A percentile compares a stretch with the other conserved stretches of the same genome.
Conservation (phyloP, 1,140 invertebrate genomes). For the Chironomus tepperi region DNA sequence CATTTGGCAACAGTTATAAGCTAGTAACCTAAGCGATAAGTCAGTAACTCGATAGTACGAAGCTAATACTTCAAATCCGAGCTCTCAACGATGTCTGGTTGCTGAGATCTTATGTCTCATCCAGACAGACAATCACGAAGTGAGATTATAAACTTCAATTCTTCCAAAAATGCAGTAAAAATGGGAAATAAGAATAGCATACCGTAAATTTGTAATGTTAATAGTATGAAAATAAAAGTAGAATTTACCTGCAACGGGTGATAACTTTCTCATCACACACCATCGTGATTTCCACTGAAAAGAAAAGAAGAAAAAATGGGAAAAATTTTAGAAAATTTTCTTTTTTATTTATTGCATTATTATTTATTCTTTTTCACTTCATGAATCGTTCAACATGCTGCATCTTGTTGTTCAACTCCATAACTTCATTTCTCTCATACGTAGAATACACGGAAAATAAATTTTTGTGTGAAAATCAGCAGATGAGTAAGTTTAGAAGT, state of each 20-base stretch:
- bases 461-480: background rate
- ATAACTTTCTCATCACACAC: constrained; percentile 61
- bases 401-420: background rate
- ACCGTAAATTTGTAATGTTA: too few relatives aligned
- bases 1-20: too few relatives aligned
- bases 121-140: too few relatives aligned
- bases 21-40: too few relatives aligned
- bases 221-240: too few relatives aligned
- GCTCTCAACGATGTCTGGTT: too few relatives aligned
- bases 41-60: too few relatives aligned
- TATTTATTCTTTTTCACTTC: background rate
- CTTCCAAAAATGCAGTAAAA: too few relatives aligned
- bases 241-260: constrained; percentile 59
- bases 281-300: constrained; percentile 64
- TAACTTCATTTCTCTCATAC: background rate
- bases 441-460: background rate
- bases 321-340: background rate
- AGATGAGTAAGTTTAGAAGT: background rate
- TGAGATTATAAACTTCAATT: too few relatives aligned
- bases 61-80: too few relatives aligned
- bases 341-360: background rate
- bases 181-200: too few relatives aligned
- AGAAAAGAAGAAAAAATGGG: constrained; percentile 29
- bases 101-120: too few relatives aligned
- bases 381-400: background rate